phyloP scores from a whole-genome alignment of 2,797 vertebrate species.

The Adrianichthys oophorus region DNA sequence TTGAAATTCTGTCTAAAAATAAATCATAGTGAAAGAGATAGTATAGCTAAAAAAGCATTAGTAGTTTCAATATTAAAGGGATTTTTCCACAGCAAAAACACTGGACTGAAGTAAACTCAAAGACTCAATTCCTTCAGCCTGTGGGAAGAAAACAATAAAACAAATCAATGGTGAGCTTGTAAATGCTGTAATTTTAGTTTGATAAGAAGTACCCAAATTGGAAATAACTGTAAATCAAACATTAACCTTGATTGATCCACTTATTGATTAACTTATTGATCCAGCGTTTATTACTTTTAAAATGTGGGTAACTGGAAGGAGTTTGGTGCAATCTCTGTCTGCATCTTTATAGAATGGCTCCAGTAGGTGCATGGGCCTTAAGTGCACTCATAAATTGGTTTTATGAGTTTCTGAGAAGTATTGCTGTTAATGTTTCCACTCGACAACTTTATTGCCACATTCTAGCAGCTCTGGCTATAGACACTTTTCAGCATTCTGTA shows the following conservation, averaged over 20 bases:
- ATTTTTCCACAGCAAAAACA: slow-evolving; percentile 27
- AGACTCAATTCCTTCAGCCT: slow-evolving; percentile 43
- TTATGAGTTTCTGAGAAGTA: slow-evolving; percentile 80
- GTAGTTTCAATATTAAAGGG: slow-evolving; percentile 26
- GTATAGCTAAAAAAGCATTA: slow-evolving; percentile 12
- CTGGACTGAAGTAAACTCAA: slow-evolving; percentile 9
- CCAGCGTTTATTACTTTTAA: slow-evolving; percentile 74
- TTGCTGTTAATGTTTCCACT: slow-evolving; percentile 80
- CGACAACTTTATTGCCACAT: slow-evolving; percentile 72
- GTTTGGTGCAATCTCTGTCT: slow-evolving; percentile 74
- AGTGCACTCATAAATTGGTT: slow-evolving; percentile 80
- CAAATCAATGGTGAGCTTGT: slow-evolving; percentile 61
- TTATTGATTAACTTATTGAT: slow-evolving; percentile 75
- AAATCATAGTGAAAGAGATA: slow-evolving; percentile 11
- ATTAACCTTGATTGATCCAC: no score
- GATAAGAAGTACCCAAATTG: slow-evolving; percentile 47
- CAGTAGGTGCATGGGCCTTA: slow-evolving; percentile 72
- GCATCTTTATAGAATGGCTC: slow-evolving; percentile 74
- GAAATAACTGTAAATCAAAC: slow-evolving; percentile 59
- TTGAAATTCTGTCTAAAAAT: slow-evolving; percentile 33
- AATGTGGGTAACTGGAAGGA: slow-evolving; percentile 69
- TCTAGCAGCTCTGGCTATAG: slow-evolving; percentile 61
- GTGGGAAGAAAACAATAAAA: slow-evolving; percentile 58
- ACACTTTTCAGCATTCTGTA: slow-evolving; percentile 66
- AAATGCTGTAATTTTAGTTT: slow-evolving; percentile 56